Evolutionary conservation across 2,888 invertebrate genomes (phyloP), one percentile per base, ranked within the genome.

Genomic region (Oegoconia quadripuncta): DNA sequence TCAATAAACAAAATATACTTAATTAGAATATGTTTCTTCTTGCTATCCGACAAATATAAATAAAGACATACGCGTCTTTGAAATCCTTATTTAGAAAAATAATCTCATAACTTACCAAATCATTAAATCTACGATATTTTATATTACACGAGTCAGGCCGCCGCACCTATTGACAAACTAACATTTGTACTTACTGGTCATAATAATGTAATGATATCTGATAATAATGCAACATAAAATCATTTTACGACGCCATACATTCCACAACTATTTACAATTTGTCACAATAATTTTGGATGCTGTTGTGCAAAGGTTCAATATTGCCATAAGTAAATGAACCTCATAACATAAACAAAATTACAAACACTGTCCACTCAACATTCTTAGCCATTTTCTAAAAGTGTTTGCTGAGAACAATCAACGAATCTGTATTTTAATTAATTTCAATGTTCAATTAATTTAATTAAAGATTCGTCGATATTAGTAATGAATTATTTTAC

Each of bases 311-410:
- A 44, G 55, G 69, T 67, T 64, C 67, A 62, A 46, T 31, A 44
- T 55, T 22, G 74, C 66, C 62, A 34, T 45, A 65, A 37, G 51
- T 66, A 68, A 61, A 67, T 49, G 67, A 76, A 73, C 70, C 73
- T 59, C 42, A 39, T 43, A 50, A 44, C 52, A 48, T 49, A 55
- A 55, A 52, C 53, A 59, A 49, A 56, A 49, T 28, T 27, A 20
- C 13, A 55, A 64, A 76, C 82, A 84, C 81, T 82, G 80, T 77
- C 73, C 83, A 84, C 82, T 69, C 67, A 80, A 82, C 81, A 83
- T 84, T 82, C 82, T 66, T 83, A 86, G 83, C 79, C 52, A 52
- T 67, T 58, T 46, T 46, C 43, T 39, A 37, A 28, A 40, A 51
- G 41, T 41, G 54, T 44, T 52, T 54, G 48, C 51, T 55, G 52